phyloP scores from a whole-genome alignment of 1,140 invertebrate genomes.

The Trissolcus basalis region DNA sequence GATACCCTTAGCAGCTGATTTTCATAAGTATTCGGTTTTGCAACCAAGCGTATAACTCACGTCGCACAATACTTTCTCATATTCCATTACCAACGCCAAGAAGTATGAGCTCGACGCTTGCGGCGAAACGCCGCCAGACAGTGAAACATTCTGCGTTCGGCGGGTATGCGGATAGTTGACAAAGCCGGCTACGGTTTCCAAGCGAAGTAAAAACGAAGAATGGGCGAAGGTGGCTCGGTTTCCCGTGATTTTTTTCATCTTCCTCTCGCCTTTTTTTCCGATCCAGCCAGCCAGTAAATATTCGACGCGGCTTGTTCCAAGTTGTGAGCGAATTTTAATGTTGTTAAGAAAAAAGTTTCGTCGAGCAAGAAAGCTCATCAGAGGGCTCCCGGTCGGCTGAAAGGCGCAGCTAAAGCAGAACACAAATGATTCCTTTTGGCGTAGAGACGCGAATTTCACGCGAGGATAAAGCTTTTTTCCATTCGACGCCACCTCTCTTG shows the following conservation, averaged over 20 bases:
- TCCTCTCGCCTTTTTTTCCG: constrained; percentile 27
- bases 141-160: constrained; percentile 41
- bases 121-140: constrained; percentile 44
- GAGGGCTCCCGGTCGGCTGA: constrained; percentile 30
- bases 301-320: constrained; percentile 47
- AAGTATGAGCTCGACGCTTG: constrained; percentile 42
- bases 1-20: no score
- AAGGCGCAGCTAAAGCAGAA: constrained; percentile 22
- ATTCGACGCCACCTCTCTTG: background rate
- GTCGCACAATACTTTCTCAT: constrained; percentile 50
- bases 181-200: constrained; percentile 47
- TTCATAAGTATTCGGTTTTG: constrained; percentile 7
- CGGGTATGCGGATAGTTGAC: constrained; percentile 43
- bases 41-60: constrained; percentile 28
- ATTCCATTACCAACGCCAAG: constrained; percentile 46
- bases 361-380: constrained; percentile 64
- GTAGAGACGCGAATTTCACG: constrained; percentile 33
- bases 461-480: constrained; percentile 25
- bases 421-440: no score
- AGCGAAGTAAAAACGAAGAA: constrained; percentile 43
- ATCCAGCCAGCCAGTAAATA: constrained; percentile 57
- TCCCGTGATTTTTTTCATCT: constrained; percentile 9
- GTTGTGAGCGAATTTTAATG: constrained; percentile 63
- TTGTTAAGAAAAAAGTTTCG: constrained; percentile 60
- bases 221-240: constrained; percentile 47